These are phyloP conservation scores for Drosophila sp. DNA, from an alignment of 1,140 invertebrate genomes.

Conservation along the genomic window DNA sequence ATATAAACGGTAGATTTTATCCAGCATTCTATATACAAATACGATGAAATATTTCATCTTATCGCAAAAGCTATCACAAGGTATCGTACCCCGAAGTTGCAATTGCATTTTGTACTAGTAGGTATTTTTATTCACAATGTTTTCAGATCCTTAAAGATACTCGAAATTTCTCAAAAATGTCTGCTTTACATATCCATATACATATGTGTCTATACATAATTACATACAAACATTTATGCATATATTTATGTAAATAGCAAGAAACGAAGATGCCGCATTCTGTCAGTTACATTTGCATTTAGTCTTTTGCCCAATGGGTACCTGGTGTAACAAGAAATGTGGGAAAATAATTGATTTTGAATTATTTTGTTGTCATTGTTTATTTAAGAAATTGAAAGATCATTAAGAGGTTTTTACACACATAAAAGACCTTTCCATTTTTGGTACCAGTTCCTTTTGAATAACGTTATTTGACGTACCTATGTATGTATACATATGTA, in stretches of 20 bases:
- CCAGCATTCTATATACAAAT: neutral
- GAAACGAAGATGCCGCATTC: slow-evolving; percentile 5
- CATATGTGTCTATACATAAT: neutral
- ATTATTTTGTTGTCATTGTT: slow-evolving; percentile 59
- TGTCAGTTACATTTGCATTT: slow-evolving; percentile 21
- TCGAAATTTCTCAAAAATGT: neutral
- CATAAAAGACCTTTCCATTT: slow-evolving; percentile 38
- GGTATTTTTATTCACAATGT: too few relatives aligned
- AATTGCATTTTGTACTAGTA: neutral
- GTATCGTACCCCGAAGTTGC: neutral
- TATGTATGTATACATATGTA: neutral
- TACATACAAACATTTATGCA: too few relatives aligned
- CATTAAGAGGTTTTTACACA: slow-evolving; percentile 43
- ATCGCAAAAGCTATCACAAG: neutral
- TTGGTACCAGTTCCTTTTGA: slow-evolving; percentile 7
- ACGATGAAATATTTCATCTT: neutral
- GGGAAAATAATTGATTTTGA: slow-evolving; percentile 53
- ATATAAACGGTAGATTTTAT: neutral
- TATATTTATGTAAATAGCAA: neutral
- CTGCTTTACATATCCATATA: neutral
- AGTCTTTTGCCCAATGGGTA: slow-evolving; percentile 7
- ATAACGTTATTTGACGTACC: neutral
- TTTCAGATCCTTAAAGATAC: too few relatives aligned
- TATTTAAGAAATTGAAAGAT: slow-evolving; percentile 57
- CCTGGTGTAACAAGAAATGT: slow-evolving; percentile 39